Evolutionary conservation across 2,797 vertebrate species (phyloP), one percentile per base, ranked within the genome.

Genomic region (Sebastes trivittatus): DNA sequence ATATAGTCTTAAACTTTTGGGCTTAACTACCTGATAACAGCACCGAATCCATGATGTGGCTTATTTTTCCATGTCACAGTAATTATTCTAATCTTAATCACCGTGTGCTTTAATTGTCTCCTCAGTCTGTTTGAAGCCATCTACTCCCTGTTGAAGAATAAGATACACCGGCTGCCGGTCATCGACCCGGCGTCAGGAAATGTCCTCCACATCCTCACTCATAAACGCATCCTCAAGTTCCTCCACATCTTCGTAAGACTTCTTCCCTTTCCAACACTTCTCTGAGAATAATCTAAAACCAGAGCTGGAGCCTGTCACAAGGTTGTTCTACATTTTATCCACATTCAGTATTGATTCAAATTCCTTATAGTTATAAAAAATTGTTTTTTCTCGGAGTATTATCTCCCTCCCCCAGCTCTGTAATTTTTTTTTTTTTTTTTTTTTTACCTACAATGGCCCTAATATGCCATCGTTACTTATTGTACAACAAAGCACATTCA

Each of bases 191-290:
- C 96, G 81, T 97, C 98, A 70, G 98, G 98, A 89, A 99, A 99
- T 79, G 98, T 98, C 93, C 97, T 99, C 88, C 98, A 99, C 96
- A 99, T 99, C 76, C 97, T 99, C 84, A 99, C 98, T 63, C 98
- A 99, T 96, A 99, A 99, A 95, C 97, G 98, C 94, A 99, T 99
- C 94, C 98, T 99, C 91, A 99, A 99, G 96, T 99, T 99, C 92
- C 97, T 99, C 84, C 97, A 99, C 95, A 98, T 99, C 92, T 99
- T 99, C 93, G 98, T 99, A 93, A 98, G 97, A 22, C 6, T 30
- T 34, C 20, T 1, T 22, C 11, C n/a, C 8, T 70, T 30, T 58
- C 0, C 1, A 56, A 56, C 18, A 27, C 23, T 34, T 29, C 9
- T 38, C 30, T 54, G 22, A 32, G 11, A 55, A 25, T 77, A 18